phyloP scores from a whole-genome alignment of 1,140 invertebrate species.

The Gerris buenoi region DNA sequence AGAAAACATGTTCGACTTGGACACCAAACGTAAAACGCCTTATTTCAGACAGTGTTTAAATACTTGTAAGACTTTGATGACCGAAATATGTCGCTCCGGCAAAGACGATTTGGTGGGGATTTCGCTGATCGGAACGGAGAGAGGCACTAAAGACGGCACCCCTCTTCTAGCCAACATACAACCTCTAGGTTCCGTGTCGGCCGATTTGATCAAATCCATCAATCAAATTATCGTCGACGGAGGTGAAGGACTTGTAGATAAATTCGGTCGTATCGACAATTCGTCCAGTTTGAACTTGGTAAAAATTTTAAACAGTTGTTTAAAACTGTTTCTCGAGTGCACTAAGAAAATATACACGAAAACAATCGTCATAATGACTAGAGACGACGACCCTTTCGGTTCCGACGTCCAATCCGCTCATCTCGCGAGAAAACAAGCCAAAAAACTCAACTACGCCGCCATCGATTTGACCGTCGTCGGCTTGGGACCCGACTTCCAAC shows the following conservation, averaged over 20 bases:
- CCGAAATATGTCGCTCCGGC: background rate
- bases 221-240: background rate
- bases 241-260: background rate
- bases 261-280: background rate
- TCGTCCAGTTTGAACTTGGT: background rate
- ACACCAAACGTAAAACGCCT: background rate
- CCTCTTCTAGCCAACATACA: background rate
- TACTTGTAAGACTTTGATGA: background rate
- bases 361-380: slow-evolving; percentile 11
- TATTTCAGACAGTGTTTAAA: background rate
- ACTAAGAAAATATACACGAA: slow-evolving; percentile 4
- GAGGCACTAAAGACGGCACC: background rate
- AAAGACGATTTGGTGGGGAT: background rate
- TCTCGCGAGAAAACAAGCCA: slow-evolving; percentile 12
- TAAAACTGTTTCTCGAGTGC: background rate
- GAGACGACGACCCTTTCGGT: slow-evolving; percentile 10
- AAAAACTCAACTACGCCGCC: slow-evolving; percentile 2
- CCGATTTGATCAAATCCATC: background rate
- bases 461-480: slow-evolving; percentile 15
- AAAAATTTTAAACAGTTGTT: background rate
- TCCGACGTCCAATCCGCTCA: background rate
- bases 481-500: slow-evolving; percentile 9
- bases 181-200: background rate
- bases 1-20: background rate
- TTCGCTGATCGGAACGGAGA: background rate